Conservation (phyloP, 2,113 vertebrate genomes). For the Thymallus thymallus region DNA sequence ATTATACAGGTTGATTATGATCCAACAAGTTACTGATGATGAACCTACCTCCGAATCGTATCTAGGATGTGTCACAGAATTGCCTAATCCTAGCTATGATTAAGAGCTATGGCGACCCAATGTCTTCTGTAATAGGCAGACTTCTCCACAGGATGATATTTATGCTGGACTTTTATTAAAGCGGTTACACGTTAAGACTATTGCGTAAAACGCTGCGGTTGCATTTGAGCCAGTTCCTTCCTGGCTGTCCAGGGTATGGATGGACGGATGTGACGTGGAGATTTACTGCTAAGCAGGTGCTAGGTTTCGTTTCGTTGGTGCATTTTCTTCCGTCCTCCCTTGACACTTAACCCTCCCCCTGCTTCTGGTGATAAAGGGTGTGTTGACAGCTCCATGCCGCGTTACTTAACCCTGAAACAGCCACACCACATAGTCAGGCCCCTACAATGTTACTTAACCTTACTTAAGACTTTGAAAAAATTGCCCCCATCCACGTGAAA, state of each 20-base stretch:
- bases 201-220: conserved; percentile 1
- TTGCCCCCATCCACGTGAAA: too few relatives aligned
- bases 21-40: too few relatives aligned
- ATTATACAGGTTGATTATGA: too few relatives aligned
- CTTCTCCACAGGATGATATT: too few relatives aligned
- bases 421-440: not conserved
- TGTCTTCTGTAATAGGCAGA: too few relatives aligned
- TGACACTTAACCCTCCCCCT: not conserved
- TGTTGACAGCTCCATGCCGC: conserved; percentile 36
- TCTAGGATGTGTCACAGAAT: too few relatives aligned
- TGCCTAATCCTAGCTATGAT: too few relatives aligned
- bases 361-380: conserved; percentile 30
- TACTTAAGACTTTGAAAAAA: too few relatives aligned
- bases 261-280: conserved; percentile 18
- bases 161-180: conserved; percentile 9
- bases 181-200: not conserved
- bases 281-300: conserved; percentile 50
- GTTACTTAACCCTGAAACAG: conserved; percentile 10
- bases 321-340: conserved; percentile 6
- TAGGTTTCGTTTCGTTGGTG: conserved; percentile 30
- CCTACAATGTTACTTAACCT: too few relatives aligned
- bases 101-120: too few relatives aligned
- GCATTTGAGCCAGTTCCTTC: too few relatives aligned
- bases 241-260: not conserved
- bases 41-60: too few relatives aligned